A percentile compares a stretch with the other conserved stretches of the same genome.
These are phyloP conservation scores for Bombylius discolor DNA, from an alignment of 2,888 invertebrate species.

Conservation along the genomic window DNA sequence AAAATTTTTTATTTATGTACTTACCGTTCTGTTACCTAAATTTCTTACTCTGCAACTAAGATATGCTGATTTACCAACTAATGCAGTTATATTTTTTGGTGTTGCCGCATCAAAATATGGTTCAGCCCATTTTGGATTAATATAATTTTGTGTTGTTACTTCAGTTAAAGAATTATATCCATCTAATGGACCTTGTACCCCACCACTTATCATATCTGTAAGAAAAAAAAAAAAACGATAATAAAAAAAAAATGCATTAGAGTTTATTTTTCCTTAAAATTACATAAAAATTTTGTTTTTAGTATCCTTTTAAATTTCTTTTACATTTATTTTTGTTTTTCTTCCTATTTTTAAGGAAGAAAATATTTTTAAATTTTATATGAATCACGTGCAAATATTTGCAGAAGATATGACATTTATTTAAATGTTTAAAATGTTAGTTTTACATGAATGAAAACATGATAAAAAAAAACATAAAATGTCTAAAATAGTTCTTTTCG, in stretches of 20 bases:
- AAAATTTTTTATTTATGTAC: conserved; percentile 11
- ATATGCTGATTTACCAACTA: conserved; percentile 55
- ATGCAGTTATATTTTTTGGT: conserved; percentile 64
- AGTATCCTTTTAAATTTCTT: no score
- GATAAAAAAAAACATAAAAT: no score
- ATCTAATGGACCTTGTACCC: conserved; percentile 33
- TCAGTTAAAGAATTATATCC: conserved; percentile 30
- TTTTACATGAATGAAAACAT: no score
- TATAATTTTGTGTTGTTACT: conserved; percentile 26
- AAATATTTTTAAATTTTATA: no score
- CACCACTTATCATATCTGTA: conserved; percentile 33
- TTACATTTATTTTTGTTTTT: no score
- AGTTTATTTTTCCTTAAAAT: neutral
- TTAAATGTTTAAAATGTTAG: no score
- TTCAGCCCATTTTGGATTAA: conserved; percentile 38
- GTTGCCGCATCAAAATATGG: conserved; percentile 64
- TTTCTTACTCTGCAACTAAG: conserved; percentile 36
- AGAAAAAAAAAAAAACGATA: conserved; percentile 6
- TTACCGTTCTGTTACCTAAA: conserved; percentile 38
- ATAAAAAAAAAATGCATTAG: neutral
- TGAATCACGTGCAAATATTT: no score
- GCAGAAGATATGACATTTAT: no score
- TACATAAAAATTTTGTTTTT: no score
- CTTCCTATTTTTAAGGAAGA: no score
- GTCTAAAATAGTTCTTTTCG: no score